Conservation (phyloP, 2,888 invertebrate species). For the Amaurobius ferox region DNA sequence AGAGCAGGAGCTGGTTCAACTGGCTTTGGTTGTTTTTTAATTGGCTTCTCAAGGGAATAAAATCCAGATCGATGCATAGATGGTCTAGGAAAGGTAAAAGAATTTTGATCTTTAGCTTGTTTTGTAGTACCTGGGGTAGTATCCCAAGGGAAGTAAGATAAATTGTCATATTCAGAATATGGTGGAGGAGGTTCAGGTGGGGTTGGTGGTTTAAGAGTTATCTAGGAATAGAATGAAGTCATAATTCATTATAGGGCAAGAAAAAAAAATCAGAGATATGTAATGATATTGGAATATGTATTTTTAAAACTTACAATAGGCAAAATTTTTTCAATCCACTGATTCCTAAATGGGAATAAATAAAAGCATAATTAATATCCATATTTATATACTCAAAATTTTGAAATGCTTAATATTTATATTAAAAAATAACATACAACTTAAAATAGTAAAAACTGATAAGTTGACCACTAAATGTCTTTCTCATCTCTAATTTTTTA, state of each 20-base stretch:
- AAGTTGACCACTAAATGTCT: too few relatives aligned
- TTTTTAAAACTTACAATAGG: constrained; percentile 48
- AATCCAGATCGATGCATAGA: constrained; percentile 43
- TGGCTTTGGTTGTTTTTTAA: constrained; percentile 17
- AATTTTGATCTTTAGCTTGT: constrained; percentile 18
- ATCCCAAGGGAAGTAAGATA: constrained; percentile 29
- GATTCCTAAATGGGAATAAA: constrained; percentile 19
- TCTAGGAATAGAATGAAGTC: neutral
- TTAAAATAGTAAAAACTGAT: too few relatives aligned
- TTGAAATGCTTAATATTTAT: too few relatives aligned
- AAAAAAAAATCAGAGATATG: neutral
- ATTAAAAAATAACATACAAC: too few relatives aligned
- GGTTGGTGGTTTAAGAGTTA: constrained; percentile 16
- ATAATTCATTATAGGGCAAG: neutral
- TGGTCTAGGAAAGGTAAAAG: constrained; percentile 30
- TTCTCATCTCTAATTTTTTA: too few relatives aligned
- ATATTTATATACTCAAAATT: too few relatives aligned
- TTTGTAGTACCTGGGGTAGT: neutral
- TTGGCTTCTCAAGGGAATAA: constrained; percentile 35
- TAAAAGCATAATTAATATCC: too few relatives aligned
- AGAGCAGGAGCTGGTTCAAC: neutral
- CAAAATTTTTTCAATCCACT: constrained; percentile 36
- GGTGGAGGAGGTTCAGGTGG: constrained; percentile 35
- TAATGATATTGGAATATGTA: too few relatives aligned
- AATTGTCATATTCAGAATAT: constrained; percentile 61